Evolutionary conservation across 2,797 vertebrate species (phyloP), one percentile per base, ranked within the genome.

Genomic region (Melanogrammus aeglefinus): DNA sequence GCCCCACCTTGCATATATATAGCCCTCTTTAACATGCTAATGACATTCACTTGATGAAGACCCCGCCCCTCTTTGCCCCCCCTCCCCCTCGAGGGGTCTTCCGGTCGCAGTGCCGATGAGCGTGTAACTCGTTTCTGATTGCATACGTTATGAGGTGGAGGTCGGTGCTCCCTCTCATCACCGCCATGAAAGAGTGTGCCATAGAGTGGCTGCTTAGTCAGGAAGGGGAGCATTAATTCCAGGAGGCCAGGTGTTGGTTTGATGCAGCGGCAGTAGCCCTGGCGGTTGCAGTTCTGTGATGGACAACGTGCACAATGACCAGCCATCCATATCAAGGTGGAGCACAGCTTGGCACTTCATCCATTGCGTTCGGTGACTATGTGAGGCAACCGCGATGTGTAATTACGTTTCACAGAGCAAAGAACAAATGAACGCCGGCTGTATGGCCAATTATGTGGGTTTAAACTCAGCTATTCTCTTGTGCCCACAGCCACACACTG

Each of bases 71-170:
- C 63, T 27, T 16, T 6, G 12, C 24, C 63, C 8, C 63, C 63
- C n/a, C 63, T n/a, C n/a, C 63, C 63, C 27, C 27, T 69, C 10
- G 63, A 69, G 63, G 57, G 63, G n/a, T 27, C 24, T 69, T 27
- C 9, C 27, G 24, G n/a, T 18, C 10, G 63, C 57, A 1, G 1
- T 63, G 57, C 21, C 16, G 57, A 63, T 24, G 57, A 18, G 57
- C 57, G 57, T 75, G 76, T 80, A 36, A 80, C n/a, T 73, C 79
- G 41, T 80, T 80, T 81, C 82, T 78, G 83, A 85, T 90, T 86
- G 69, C 78, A 82, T 86, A 78, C 85, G 88, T 87, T 80, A 82
- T 75, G 72, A 77, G 75, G 81, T 84, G 39, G 69, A 63, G 79
- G 75, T 83, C 83, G 47, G 39, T 78, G 81, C 57, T 83, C 78